phyloP scores from a whole-genome alignment of 2,888 invertebrate species.

The Marasmarcha lunaedactyla region DNA sequence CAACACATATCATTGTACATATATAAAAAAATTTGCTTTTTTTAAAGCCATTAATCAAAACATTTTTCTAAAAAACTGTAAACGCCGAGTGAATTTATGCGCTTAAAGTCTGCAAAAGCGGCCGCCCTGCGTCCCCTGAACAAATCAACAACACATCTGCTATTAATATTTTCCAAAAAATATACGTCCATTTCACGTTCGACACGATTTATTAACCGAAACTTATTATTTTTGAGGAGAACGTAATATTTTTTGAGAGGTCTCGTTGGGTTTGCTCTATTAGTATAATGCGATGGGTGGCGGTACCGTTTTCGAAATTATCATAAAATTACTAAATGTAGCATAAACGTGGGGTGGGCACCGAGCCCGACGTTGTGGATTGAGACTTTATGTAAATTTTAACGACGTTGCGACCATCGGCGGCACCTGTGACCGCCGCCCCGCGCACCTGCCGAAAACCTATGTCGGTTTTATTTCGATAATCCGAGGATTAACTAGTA shows the following conservation, averaged over 20 bases:
- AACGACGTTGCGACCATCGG: slow-evolving; percentile 70
- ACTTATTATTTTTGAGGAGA: slow-evolving; percentile 59
- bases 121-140: slow-evolving; percentile 34
- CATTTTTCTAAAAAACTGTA: slow-evolving; percentile 50
- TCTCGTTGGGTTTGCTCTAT: slow-evolving; percentile 56
- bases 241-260: slow-evolving; percentile 46
- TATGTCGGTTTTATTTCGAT: slow-evolving; percentile 70
- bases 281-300: slow-evolving; percentile 71
- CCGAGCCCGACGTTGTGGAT: slow-evolving; percentile 58
- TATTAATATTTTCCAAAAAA: slow-evolving; percentile 58
- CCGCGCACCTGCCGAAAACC: slow-evolving; percentile 66
- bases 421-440: slow-evolving; percentile 59
- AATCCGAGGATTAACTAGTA: slow-evolving; percentile 67
- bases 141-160: slow-evolving; percentile 65
- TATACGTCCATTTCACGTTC: slow-evolving; percentile 50
- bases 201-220: slow-evolving; percentile 60
- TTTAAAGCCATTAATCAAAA: slow-evolving; percentile 62
- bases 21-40: too few relatives aligned
- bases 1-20: too few relatives aligned
- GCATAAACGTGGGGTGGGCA: slow-evolving; percentile 68
- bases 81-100: slow-evolving; percentile 59
- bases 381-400: slow-evolving; percentile 72
- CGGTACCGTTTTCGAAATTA: slow-evolving; percentile 67
- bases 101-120: slow-evolving; percentile 50
- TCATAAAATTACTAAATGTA: slow-evolving; percentile 72